Base-by-base conservation (phyloP, 1,140 invertebrate species). In the Dendrolimus punctatus region DNA sequence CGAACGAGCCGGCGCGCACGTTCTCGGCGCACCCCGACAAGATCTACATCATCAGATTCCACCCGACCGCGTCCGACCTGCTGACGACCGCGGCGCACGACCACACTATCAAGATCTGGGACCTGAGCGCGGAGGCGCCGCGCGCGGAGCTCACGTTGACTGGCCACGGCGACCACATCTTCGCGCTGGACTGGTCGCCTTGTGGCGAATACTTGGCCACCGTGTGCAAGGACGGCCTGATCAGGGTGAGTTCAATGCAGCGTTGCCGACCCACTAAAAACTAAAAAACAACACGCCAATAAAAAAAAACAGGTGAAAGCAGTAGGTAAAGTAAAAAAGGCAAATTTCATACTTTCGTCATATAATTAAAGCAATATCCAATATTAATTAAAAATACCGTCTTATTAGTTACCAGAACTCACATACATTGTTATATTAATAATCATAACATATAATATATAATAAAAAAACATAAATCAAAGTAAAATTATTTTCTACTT, bases 21-120 rank as follows among this genome's bases (percentile, higher is more conserved):
- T 83, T 96, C 23, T 89, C 89, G 1, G 94, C 94, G 5, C 96
- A 97, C 71, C 89, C 91, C 6, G 97, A 98, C 71, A 98, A 97
- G 87, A 95, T 98, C 51, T 96, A 95, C 80, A 92, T 97, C 49
- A 91, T 98, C 6, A 92, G 94, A 56, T 98, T 96, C 85, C 96
- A 98, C 88, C 96, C 96, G 1, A 88, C 95, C 44, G 96, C 96
- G 0, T 88, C 91, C 39, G 93, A 97, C 79, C 90, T 98, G 6
- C 78, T 99, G 3, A 92, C 95, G 0, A 94, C 95, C 0, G 95
- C 93, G 0, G 95, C 95, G 1, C 96, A 96, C 73, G 96, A 98
- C 75, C 93, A 95, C 88, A 94, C 93, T 5, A 91, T 98, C n/a
- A 93, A 83, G 62, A 65, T 85, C 6, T 86, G 83, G 83, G 80